Evolutionary conservation across 1,140 invertebrate genomes (phyloP).

Genomic region (Archivesica marissinica): DNA sequence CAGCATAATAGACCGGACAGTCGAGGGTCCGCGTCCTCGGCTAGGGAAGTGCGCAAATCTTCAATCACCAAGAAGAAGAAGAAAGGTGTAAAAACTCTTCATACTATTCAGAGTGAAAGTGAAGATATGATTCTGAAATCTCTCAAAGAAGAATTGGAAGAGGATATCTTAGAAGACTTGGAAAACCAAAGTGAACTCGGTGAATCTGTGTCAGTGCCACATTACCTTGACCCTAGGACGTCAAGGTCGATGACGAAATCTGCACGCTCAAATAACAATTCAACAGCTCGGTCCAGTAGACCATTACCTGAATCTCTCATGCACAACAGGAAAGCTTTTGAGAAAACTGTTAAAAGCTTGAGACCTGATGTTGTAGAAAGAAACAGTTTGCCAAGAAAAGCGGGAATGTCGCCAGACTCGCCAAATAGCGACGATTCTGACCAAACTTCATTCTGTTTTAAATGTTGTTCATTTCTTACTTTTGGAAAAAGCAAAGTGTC

Average conservation of each 20-base stretch:
- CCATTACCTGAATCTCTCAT: constrained; percentile 59
- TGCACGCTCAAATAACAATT: constrained; percentile 18
- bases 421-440: background rate
- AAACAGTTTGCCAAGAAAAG: constrained; percentile 40
- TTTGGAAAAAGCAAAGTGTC: constrained; percentile 57
- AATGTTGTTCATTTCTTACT: constrained; percentile 57
- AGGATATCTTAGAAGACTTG: constrained; percentile 73
- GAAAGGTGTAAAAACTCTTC: constrained; percentile 63
- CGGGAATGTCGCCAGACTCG: constrained; percentile 19
- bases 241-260: background rate
- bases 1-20: constrained; percentile 73
- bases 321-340: constrained; percentile 52
- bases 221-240: background rate
- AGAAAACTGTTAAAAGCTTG: constrained; percentile 10
- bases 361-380: background rate
- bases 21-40: constrained; percentile 67
- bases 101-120: constrained; percentile 69
- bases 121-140: constrained; percentile 73
- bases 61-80: constrained; percentile 73
- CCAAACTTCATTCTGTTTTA: constrained; percentile 28
- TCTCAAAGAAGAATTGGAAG: constrained; percentile 76
- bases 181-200: constrained; percentile 67
- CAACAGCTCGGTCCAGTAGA: background rate
- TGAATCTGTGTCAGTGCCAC: constrained; percentile 42
- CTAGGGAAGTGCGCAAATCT: constrained; percentile 56